These are phyloP conservation scores for Mormyrus proboscirostris DNA, from an alignment of 2,797 vertebrate genomes.

Conservation along the genomic window DNA sequence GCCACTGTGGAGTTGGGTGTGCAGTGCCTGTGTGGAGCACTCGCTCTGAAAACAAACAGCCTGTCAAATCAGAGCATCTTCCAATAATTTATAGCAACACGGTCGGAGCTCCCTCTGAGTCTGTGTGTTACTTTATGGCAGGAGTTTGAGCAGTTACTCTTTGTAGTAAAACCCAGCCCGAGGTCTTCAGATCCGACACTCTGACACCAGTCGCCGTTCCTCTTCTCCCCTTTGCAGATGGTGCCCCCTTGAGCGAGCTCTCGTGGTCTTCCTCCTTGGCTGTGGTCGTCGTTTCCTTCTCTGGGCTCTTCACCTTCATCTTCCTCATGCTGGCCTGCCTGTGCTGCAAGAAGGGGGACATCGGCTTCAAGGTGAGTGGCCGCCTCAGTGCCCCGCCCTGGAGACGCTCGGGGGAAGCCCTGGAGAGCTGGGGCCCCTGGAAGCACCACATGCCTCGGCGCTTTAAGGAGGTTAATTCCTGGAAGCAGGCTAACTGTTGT, in stretches of 20 bases:
- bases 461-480: not conserved
- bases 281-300: constrained; percentile 86
- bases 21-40: not conserved
- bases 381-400: constrained; percentile 38
- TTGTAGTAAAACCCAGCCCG: constrained; percentile 12
- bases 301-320: constrained; percentile 87
- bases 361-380: constrained; percentile 88
- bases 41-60: not conserved
- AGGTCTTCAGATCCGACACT: not conserved
- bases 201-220: not conserved
- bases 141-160: not conserved
- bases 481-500: not conserved
- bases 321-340: constrained; percentile 97
- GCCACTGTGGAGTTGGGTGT: not conserved
- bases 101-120: constrained; percentile 14
- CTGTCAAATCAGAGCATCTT: not conserved
- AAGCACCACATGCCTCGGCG: not conserved
- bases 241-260: constrained; percentile 81
- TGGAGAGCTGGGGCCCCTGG: not conserved
- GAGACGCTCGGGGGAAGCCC: not conserved
- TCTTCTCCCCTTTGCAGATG: constrained; percentile 57
- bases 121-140: not conserved
- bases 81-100: not conserved
- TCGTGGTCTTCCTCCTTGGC: constrained; percentile 92
- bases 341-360: constrained; percentile 95